Conservation (phyloP, 2,113 vertebrate genomes). For the Corythoichthys intestinalis region DNA sequence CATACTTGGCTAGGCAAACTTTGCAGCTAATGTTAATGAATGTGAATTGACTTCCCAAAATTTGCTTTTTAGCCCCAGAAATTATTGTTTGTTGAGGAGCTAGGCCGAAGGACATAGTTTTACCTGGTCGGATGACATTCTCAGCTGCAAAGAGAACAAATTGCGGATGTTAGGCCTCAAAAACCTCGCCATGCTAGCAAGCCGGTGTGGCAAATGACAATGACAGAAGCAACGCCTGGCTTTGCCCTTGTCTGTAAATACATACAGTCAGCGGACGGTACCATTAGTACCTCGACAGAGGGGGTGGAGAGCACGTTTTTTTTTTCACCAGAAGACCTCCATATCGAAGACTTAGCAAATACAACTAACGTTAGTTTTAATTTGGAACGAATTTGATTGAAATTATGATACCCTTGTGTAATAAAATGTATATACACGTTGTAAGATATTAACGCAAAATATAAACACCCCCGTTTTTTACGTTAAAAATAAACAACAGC, state of each 20-base stretch:
- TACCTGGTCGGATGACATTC: conserved; percentile 76
- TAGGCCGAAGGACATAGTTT: background rate
- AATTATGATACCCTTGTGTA: too few species aligned
- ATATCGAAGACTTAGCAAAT: background rate
- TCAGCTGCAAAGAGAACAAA: conserved; percentile 58
- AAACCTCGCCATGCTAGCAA: conserved; percentile 62
- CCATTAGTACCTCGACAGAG: conserved; percentile 36
- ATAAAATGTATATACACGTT: too few species aligned
- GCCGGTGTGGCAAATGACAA: background rate
- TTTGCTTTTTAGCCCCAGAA: background rate
- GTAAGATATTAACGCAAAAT: background rate
- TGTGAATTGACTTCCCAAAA: background rate
- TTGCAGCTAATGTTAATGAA: background rate
- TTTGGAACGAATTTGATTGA: background rate
- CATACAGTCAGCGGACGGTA: conserved; percentile 31
- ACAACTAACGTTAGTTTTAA: background rate
- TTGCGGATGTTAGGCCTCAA: conserved; percentile 55
- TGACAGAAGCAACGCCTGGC: background rate
- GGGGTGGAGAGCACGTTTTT: background rate
- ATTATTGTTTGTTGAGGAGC: background rate
- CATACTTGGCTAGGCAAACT: background rate
- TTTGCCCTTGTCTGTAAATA: conserved; percentile 54
- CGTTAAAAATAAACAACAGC: background rate
- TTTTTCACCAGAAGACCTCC: background rate
- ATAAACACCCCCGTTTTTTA: background rate